These are phyloP conservation scores for Acinonyx jubatus DNA, from an alignment of 2,113 vertebrate genomes.

Conservation along the genomic window DNA sequence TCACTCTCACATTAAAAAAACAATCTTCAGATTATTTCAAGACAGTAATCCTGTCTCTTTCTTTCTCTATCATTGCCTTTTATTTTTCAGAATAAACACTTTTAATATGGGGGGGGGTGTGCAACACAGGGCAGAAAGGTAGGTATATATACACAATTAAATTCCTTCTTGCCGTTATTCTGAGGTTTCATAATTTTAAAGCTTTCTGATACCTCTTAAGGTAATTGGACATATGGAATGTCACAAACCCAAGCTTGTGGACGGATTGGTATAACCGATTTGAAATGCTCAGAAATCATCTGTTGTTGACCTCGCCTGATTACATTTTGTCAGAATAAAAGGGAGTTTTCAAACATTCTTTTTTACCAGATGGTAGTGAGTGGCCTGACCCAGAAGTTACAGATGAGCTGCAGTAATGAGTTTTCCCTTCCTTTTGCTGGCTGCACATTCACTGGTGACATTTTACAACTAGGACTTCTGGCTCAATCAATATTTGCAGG, in stretches of 20 bases:
- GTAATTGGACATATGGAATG: conserved; percentile 59
- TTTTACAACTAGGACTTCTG: conserved; percentile 78
- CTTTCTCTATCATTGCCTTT: background rate
- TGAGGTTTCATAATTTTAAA: conserved; percentile 60
- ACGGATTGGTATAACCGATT: conserved; percentile 55
- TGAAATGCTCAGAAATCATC: conserved; percentile 67
- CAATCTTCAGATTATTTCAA: background rate
- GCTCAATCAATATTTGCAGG: conserved; percentile 81
- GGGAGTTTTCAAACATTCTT: conserved; percentile 71
- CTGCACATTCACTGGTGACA: conserved; percentile 76
- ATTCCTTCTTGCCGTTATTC: conserved; percentile 47
- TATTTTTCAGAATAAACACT: conserved; percentile 51
- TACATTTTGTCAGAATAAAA: conserved; percentile 76
- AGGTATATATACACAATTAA: conserved; percentile 8
- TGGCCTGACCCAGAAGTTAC: conserved; percentile 76
- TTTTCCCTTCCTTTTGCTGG: conserved; percentile 70
- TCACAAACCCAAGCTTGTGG: conserved; percentile 48
- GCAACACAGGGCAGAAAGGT: background rate
- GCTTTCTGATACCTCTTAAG: conserved; percentile 47
- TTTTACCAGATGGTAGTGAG: conserved; percentile 73
- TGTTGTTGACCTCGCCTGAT: conserved; percentile 75
- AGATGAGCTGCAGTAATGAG: conserved; percentile 78
- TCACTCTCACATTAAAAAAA: background rate
- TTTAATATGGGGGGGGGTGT: background rate
- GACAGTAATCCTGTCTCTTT: conserved; percentile 7